Conservation (phyloP, 2,888 invertebrate species). For the Diaprepes abbreviatus region DNA sequence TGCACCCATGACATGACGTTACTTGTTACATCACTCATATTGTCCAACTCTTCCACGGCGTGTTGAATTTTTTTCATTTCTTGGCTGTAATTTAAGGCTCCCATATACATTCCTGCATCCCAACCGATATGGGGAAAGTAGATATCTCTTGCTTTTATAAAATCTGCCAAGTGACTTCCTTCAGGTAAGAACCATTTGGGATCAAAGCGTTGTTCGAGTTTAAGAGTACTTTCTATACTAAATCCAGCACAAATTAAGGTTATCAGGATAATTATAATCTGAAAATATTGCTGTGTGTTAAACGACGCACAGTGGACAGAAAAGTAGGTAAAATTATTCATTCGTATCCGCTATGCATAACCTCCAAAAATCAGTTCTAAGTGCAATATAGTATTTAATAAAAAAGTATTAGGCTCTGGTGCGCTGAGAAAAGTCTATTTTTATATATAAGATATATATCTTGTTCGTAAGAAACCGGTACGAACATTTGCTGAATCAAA, state of each 20-base stretch:
- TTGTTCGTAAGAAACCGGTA: too few species aligned
- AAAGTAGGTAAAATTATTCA: too few species aligned
- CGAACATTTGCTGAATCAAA: too few species aligned
- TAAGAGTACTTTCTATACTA: constrained; percentile 74
- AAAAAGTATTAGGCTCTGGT: too few species aligned
- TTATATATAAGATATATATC: too few species aligned
- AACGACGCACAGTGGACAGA: too few species aligned
- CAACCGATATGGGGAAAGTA: constrained; percentile 78
- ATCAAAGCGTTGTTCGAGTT: constrained; percentile 83
- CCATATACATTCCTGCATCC: constrained; percentile 76
- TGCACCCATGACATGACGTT: constrained; percentile 76
- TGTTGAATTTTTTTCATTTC: constrained; percentile 73
- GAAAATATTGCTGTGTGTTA: too few species aligned
- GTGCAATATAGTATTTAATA: too few species aligned
- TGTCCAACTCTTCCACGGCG: constrained; percentile 71
- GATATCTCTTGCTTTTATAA: constrained; percentile 69
- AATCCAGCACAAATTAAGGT: constrained; percentile 74
- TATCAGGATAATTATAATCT: constrained; percentile 72
- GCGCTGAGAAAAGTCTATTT: too few species aligned
- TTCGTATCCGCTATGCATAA: too few species aligned
- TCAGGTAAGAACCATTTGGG: constrained; percentile 85
- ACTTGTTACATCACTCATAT: constrained; percentile 70
- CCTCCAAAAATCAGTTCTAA: too few species aligned
- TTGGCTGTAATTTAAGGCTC: constrained; percentile 75
- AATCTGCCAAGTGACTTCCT: constrained; percentile 75